Evolutionary conservation across 2,888 invertebrate species (phyloP), one percentile per base, ranked within the genome.

Genomic region (Frankliniella intonsa): DNA sequence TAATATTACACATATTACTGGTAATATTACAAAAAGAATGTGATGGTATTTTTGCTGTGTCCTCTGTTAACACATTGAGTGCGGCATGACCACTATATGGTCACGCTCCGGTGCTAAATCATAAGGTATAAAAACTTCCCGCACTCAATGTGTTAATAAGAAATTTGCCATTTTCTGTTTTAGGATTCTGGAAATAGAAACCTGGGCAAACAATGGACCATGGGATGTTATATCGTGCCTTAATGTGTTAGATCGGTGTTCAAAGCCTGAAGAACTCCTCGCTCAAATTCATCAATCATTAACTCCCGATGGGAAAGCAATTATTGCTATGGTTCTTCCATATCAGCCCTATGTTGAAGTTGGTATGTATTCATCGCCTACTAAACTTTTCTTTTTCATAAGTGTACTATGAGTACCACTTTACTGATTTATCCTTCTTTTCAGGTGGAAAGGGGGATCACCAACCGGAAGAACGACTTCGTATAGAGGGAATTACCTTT

Each of bases 211-310:
- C 22, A 83, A 81, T 10, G 83, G 82, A 19, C 84, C 84, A 85
- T 96, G 92, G 89, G 93, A 95, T 86, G 92, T 96, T 84, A 93
- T 97, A 84, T 92, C 94, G 83, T 98, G 97, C 88, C 89, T 99
- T 84, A 99, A 99, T 88, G 91, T 99, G 55, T 90, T 99, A 84
- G 99, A 99, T 89, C 93, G 99, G 82, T 98, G 98, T 89, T 94
- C 94, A 87, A 92, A 92, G 85, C 98, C 99, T 0, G 89, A 93
- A 84, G 91, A 92, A 82, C 90, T 99, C 86, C 89, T 99, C 84
- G 89, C 90, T 82, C 92, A 95, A 85, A 94, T 98, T 50, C 91
- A 91, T 84, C 87, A 89, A 27, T 91, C 94, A 0, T 89, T 99
- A 80, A 90, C 91, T 10, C 92, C 94, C 0, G 91, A 91, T 81